A percentile compares a stretch with the other conserved stretches of the same genome.
Evolutionary conservation across 2,113 vertebrate genomes (phyloP).

Genomic region (Rallus limicola): DNA sequence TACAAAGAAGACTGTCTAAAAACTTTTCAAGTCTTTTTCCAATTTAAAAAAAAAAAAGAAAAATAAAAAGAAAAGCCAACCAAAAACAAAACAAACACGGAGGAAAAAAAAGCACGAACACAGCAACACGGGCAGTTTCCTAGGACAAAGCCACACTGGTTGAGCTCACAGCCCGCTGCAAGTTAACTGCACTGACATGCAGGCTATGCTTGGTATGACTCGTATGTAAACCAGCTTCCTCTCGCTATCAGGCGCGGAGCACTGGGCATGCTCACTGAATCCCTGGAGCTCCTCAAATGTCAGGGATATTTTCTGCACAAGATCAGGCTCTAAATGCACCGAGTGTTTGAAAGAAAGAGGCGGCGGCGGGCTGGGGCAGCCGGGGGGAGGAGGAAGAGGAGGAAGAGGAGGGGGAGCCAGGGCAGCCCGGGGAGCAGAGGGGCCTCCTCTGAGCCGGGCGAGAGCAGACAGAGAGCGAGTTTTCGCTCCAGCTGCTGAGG

Average conservation of each 20-base stretch:
- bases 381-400: background rate
- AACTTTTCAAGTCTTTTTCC: background rate
- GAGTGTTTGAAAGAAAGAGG: slow-evolving; percentile 26
- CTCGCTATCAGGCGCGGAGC: background rate
- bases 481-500: background rate
- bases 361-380: slow-evolving; percentile 36
- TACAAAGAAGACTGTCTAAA: background rate
- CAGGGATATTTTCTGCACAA: slow-evolving; percentile 79
- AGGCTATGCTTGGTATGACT: slow-evolving; percentile 85
- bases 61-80: background rate
- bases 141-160: slow-evolving; percentile 78
- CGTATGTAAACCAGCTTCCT: slow-evolving; percentile 74
- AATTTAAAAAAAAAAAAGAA: background rate
- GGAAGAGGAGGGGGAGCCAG: background rate
- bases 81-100: too few species aligned
- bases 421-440: background rate
- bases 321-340: slow-evolving; percentile 72
- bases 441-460: background rate
- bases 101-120: background rate
- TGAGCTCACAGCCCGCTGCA: slow-evolving; percentile 92
- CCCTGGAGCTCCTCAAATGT: slow-evolving; percentile 82
- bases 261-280: slow-evolving; percentile 71
- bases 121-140: background rate
- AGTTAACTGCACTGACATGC: slow-evolving; percentile 89
- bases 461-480: background rate